Conservation (phyloP, 2,797 vertebrate genomes). For the Sarcophilus harrisii region DNA sequence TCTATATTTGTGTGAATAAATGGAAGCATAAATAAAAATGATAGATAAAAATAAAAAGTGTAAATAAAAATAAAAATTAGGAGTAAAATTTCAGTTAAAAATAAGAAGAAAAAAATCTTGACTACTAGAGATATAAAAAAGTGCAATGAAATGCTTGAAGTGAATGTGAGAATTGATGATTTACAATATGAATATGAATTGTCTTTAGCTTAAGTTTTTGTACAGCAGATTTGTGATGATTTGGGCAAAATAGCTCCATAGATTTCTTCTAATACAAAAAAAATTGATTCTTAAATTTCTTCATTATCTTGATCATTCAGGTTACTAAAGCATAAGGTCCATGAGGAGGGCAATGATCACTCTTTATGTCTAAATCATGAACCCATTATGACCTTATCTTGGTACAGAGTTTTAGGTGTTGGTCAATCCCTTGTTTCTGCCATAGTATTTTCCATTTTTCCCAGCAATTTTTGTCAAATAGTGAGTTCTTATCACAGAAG, state of each 20-base stretch:
- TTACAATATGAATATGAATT: not conserved
- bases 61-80: not conserved
- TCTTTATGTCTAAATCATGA: too few species aligned
- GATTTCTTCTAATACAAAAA: too few species aligned
- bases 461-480: too few species aligned
- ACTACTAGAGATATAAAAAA: not conserved
- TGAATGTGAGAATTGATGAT: not conserved
- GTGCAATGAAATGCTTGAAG: not conserved
- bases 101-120: not conserved
- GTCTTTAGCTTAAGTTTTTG: not conserved
- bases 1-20: not conserved
- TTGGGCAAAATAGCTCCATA: not conserved
- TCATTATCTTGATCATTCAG: not conserved
- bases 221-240: not conserved
- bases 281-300: not conserved
- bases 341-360: not conserved
- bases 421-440: too few species aligned
- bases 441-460: too few species aligned
- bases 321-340: not conserved
- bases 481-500: too few species aligned
- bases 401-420: too few species aligned
- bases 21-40: not conserved
- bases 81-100: not conserved
- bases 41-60: not conserved
- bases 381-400: too few species aligned